These are phyloP conservation scores for Callionymus lyra DNA, from an alignment of 2,113 vertebrate genomes.

Conservation along the genomic window DNA sequence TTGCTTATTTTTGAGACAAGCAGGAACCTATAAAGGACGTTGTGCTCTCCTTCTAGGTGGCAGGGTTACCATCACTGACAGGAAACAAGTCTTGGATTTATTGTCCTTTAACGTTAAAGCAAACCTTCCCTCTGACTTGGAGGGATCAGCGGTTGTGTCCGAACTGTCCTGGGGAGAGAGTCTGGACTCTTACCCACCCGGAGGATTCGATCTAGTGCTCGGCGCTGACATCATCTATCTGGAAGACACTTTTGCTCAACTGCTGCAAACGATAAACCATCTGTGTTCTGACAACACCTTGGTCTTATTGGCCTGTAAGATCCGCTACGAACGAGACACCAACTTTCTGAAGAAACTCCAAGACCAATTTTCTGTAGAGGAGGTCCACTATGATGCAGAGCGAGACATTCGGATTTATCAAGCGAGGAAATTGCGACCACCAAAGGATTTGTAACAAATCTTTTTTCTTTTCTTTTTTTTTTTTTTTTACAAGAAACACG, in stretches of 20 bases:
- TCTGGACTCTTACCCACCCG: constrained; percentile 66
- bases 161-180: constrained; percentile 85
- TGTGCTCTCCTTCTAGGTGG: constrained; percentile 65
- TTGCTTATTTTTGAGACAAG: no score
- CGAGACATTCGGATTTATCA: constrained; percentile 82
- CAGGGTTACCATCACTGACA: constrained; percentile 85
- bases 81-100: constrained; percentile 75
- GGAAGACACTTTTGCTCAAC: constrained; percentile 82
- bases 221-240: constrained; percentile 93
- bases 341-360: constrained; percentile 78
- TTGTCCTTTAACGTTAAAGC: constrained; percentile 77
- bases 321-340: constrained; percentile 84
- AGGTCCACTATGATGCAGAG: constrained; percentile 76
- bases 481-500: constrained; percentile 54
- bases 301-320: constrained; percentile 81
- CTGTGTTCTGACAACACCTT: constrained; percentile 67
- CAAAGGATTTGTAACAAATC: constrained; percentile 57
- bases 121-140: constrained; percentile 72
- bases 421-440: constrained; percentile 58
- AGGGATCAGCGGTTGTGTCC: constrained; percentile 63
- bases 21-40: not conserved
- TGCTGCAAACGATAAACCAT: constrained; percentile 79
- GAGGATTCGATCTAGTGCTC: constrained; percentile 78
- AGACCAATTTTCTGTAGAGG: constrained; percentile 63
- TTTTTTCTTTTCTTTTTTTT: no score